Conservation (phyloP, 2,113 vertebrate species). For the Dasyprocta punctata region DNA sequence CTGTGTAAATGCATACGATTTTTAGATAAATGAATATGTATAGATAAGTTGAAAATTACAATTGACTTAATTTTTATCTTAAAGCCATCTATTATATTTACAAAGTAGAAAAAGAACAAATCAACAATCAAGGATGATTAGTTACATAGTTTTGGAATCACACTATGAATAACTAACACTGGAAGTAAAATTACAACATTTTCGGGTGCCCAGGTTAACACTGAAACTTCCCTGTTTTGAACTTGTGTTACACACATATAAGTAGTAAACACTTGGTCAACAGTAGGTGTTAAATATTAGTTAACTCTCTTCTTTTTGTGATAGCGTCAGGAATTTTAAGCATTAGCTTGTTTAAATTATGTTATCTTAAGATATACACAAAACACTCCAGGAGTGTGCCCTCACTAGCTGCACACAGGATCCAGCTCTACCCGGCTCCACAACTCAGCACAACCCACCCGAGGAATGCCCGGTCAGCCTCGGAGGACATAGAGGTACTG, state of each 20-base stretch:
- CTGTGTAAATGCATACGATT: background rate
- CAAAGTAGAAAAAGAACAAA: background rate
- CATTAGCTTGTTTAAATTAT: background rate
- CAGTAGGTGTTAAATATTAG: background rate
- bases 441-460: too few relatives aligned
- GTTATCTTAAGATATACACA: background rate
- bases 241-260: background rate
- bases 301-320: background rate
- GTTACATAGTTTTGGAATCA: background rate
- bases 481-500: too few relatives aligned
- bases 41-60: background rate
- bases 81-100: background rate
- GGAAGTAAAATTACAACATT: background rate
- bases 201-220: background rate
- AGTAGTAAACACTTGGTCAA: background rate
- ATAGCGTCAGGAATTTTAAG: background rate
- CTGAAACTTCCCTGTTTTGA: background rate
- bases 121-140: background rate
- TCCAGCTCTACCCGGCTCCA: too few relatives aligned
- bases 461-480: too few relatives aligned
- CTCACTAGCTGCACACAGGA: too few relatives aligned
- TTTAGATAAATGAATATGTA: background rate
- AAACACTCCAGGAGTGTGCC: too few relatives aligned
- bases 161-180: background rate
- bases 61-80: background rate